Conservation (phyloP, 2,797 vertebrate species). For the Lateolabrax maculatus region DNA sequence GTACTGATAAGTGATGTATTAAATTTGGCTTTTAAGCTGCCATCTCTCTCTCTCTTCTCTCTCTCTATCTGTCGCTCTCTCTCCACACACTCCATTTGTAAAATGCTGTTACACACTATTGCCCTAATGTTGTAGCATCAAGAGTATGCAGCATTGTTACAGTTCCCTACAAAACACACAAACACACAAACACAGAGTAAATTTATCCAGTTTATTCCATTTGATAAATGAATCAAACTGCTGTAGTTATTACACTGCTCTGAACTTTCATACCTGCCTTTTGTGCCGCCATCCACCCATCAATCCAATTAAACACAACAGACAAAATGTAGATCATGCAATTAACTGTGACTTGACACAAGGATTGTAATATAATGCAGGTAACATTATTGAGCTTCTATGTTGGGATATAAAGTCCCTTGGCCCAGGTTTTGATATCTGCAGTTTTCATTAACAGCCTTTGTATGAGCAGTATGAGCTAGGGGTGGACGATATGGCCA, state of each 20-base stretch:
- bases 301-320: conserved; percentile 11
- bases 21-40: conserved; percentile 70
- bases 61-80: neutral
- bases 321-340: neutral
- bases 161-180: neutral
- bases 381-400: neutral
- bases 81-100: conserved; percentile 44
- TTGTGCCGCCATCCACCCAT: neutral
- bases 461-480: no score
- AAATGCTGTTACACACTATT: conserved; percentile 34
- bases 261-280: neutral
- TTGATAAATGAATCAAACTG: conserved; percentile 23
- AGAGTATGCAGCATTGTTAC: neutral
- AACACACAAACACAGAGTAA: neutral
- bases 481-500: no score
- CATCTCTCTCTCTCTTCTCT: conserved; percentile 16
- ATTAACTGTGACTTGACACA: neutral
- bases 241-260: conserved; percentile 8
- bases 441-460: neutral
- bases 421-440: neutral
- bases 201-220: conserved; percentile 12
- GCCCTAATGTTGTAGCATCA: neutral
- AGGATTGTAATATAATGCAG: neutral
- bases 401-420: neutral
- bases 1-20: conserved; percentile 47